phyloP scores from a whole-genome alignment of 2,113 vertebrate genomes.

The Myotis yumanensis region DNA sequence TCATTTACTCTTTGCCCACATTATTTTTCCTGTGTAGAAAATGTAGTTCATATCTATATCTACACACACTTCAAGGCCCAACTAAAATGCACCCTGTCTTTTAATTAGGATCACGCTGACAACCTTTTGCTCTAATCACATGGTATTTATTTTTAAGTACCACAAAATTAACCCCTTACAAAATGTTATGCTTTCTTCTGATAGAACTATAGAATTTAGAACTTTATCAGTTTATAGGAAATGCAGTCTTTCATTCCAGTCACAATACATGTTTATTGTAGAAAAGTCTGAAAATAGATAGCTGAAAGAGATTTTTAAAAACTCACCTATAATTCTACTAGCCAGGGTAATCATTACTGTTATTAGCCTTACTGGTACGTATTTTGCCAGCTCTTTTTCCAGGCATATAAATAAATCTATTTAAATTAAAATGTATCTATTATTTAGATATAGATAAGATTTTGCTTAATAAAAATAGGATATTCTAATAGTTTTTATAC shows the following conservation, averaged over 20 bases:
- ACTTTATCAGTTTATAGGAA: background rate
- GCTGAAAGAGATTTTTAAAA: background rate
- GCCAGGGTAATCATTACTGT: background rate
- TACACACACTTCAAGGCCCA: background rate
- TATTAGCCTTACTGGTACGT: background rate
- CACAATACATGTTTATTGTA: background rate
- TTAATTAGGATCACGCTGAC: background rate
- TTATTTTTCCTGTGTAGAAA: slow-evolving; percentile 10
- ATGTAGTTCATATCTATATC: background rate
- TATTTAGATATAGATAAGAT: background rate
- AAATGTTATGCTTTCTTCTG: background rate
- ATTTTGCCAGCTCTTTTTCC: slow-evolving; percentile 1
- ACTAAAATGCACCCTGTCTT: background rate
- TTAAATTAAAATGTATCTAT: background rate
- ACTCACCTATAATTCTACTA: background rate
- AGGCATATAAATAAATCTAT: slow-evolving; percentile 8
- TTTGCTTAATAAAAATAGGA: slow-evolving; percentile 24
- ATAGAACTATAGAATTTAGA: background rate
- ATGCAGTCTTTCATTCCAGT: background rate
- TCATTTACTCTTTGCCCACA: background rate
- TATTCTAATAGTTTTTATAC: background rate
- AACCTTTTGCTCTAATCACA: background rate
- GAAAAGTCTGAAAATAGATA: slow-evolving; percentile 12
- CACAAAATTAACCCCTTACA: background rate
- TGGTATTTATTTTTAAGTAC: background rate